Evolutionary conservation across 1,140 invertebrate genomes (phyloP).

Genomic region (Panagrolaimus sp.): DNA sequence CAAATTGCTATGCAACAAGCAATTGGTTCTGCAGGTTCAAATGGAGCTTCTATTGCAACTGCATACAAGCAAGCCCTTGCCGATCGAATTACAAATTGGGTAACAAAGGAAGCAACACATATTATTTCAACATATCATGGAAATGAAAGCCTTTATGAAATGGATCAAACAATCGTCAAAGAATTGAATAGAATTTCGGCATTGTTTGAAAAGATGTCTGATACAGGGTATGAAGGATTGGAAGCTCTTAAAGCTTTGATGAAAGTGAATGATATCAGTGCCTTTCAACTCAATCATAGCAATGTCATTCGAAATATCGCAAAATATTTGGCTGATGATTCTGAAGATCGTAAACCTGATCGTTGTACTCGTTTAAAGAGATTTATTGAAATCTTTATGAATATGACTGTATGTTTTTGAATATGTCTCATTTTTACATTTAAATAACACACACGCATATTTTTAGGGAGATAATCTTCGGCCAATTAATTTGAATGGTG

Average conservation of each 20-base stretch:
- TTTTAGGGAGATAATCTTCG: slow-evolving; percentile 43
- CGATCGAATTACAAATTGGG: slow-evolving; percentile 14
- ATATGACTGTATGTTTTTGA: slow-evolving; percentile 27
- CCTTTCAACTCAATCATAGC: slow-evolving; percentile 53
- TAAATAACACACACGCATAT: slow-evolving; percentile 2
- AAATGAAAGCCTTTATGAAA: not conserved
- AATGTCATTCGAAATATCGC: slow-evolving; percentile 48
- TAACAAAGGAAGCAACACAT: slow-evolving; percentile 13
- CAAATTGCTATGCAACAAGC: no score
- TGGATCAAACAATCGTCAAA: slow-evolving; percentile 12
- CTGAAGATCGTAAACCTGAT: slow-evolving; percentile 26
- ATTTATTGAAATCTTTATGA: slow-evolving; percentile 54
- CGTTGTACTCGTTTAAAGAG: slow-evolving; percentile 36
- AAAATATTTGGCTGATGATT: slow-evolving; percentile 37
- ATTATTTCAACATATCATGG: slow-evolving; percentile 13
- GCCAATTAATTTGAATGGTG: slow-evolving; percentile 28
- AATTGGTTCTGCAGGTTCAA: not conserved
- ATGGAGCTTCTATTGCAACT: not conserved
- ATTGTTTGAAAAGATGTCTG: slow-evolving; percentile 9
- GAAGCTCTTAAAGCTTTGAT: slow-evolving; percentile 32
- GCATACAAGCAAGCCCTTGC: slow-evolving; percentile 1
- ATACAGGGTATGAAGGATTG: slow-evolving; percentile 43
- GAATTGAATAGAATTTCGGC: slow-evolving; percentile 21
- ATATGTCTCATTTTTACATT: slow-evolving; percentile 11
- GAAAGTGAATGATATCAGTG: slow-evolving; percentile 42